phyloP scores from a whole-genome alignment of 92 coral and sea anemone genomes.

The Bergia sp. region DNA sequence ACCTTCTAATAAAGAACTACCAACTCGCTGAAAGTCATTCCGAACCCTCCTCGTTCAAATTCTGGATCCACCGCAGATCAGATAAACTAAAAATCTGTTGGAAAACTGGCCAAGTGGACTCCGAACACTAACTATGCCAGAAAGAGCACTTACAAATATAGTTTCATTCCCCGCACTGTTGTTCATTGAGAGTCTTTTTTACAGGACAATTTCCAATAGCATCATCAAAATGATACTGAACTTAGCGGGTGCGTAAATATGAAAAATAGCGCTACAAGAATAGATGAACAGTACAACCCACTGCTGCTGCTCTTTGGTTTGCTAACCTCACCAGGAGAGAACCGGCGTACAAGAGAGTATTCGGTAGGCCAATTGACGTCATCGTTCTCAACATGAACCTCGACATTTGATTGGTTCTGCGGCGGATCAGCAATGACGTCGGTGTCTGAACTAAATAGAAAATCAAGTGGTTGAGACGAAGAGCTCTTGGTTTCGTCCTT shows the following conservation, averaged over 20 bases:
- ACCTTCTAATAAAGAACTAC: too few relatives aligned
- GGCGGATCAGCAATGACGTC: background rate
- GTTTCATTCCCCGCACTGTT: too few relatives aligned
- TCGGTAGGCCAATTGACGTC: conserved; percentile 25
- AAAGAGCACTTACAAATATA: too few relatives aligned
- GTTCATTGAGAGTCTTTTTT: too few relatives aligned
- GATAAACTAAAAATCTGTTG: too few relatives aligned
- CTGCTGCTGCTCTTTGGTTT: background rate
- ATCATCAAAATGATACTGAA: background rate
- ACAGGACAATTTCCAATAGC: too few relatives aligned
- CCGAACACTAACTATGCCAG: too few relatives aligned
- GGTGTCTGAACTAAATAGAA: background rate
- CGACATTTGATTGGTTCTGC: conserved; percentile 8
- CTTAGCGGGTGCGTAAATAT: background rate
- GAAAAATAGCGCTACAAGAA: background rate
- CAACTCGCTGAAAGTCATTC: too few relatives aligned
- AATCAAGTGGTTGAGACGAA: background rate
- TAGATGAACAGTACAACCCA: background rate
- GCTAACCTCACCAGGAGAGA: conserved; percentile 6
- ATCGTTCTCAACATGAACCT: background rate
- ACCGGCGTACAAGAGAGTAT: conserved; percentile 7
- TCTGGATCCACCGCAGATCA: too few relatives aligned
- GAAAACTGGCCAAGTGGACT: too few relatives aligned
- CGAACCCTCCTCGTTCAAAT: too few relatives aligned
- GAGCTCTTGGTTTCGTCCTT: background rate